These are phyloP conservation scores for Aspidiotus rigidus DNA, from an alignment of 2,888 invertebrate genomes.

Conservation along the genomic window DNA sequence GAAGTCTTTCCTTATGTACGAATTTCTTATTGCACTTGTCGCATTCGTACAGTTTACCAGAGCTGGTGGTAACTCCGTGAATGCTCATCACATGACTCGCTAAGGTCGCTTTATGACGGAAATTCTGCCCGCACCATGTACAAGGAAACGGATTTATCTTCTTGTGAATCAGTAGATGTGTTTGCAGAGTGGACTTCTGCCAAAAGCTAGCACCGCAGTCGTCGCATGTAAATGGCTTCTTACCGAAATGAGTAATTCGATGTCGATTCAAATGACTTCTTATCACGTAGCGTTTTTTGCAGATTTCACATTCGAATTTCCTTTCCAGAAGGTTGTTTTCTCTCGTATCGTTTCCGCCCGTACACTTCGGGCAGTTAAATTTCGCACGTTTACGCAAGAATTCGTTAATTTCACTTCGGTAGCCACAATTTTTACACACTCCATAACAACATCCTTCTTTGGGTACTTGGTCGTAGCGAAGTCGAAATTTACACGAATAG, in stretches of 20 bases:
- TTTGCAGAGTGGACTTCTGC: slow-evolving; percentile 35
- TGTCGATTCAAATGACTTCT: slow-evolving; percentile 37
- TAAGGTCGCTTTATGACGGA: slow-evolving; percentile 38
- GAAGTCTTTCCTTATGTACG: slow-evolving; percentile 37
- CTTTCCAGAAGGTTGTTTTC: background rate
- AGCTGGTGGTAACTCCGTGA: slow-evolving; percentile 34
- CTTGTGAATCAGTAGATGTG: slow-evolving; percentile 37
- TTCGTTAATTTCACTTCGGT: slow-evolving; percentile 6
- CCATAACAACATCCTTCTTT: background rate
- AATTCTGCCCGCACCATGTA: slow-evolving; percentile 38
- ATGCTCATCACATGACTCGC: slow-evolving; percentile 38
- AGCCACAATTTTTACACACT: slow-evolving; percentile 17
- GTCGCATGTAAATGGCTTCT: slow-evolving; percentile 39
- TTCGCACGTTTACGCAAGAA: slow-evolving; percentile 6
- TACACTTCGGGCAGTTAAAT: slow-evolving; percentile 14
- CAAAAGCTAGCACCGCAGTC: slow-evolving; percentile 38
- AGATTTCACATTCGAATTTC: slow-evolving; percentile 37
- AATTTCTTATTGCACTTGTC: slow-evolving; percentile 39
- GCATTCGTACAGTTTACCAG: slow-evolving; percentile 35
- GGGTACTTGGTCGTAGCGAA: slow-evolving; percentile 13
- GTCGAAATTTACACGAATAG: slow-evolving; percentile 2
- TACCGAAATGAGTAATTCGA: slow-evolving; percentile 38
- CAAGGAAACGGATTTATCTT: slow-evolving; percentile 37
- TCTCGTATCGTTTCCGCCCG: slow-evolving; percentile 3
- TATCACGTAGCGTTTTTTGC: slow-evolving; percentile 36